These are phyloP conservation scores for Bettongia penicillata DNA, from an alignment of 2,113 vertebrate genomes.

Conservation along the genomic window DNA sequence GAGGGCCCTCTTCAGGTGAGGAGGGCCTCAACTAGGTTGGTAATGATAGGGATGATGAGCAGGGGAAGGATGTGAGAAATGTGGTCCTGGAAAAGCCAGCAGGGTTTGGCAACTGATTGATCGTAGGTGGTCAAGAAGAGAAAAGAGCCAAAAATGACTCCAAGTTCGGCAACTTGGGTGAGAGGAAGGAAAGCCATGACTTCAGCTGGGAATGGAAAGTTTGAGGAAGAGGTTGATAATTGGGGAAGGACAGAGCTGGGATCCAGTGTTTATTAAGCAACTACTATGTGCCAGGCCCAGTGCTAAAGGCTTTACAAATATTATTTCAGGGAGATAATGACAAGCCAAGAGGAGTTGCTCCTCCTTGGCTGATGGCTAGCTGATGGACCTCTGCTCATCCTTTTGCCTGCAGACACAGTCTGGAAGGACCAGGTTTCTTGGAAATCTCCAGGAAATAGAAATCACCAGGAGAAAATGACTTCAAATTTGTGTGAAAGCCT, in stretches of 20 bases:
- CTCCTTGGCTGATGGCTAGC: neutral
- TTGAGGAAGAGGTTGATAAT: neutral
- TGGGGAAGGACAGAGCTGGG: neutral
- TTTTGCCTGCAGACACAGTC: slow-evolving; percentile 34
- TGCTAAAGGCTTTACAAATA: neutral
- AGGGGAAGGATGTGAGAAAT: neutral
- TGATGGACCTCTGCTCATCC: neutral
- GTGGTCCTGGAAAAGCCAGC: neutral
- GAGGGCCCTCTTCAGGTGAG: neutral
- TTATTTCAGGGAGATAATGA: neutral
- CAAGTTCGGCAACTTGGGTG: neutral
- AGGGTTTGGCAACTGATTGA: neutral
- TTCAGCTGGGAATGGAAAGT: neutral
- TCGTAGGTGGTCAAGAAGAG: neutral
- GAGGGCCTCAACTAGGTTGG: neutral
- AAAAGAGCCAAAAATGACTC: neutral
- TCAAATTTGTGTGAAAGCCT: slow-evolving; percentile 75
- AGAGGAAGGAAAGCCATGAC: neutral
- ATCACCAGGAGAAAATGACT: slow-evolving; percentile 69
- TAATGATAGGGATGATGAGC: neutral
- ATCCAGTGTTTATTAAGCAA: neutral
- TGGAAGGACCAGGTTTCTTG: slow-evolving; percentile 53
- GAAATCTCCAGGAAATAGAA: slow-evolving; percentile 71
- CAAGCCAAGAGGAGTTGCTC: neutral
- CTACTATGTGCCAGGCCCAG: no score